A percentile compares a stretch with the other conserved stretches of the same genome.
Conservation (phyloP, 1,140 invertebrate species). For the Tetragonula clypearis region DNA sequence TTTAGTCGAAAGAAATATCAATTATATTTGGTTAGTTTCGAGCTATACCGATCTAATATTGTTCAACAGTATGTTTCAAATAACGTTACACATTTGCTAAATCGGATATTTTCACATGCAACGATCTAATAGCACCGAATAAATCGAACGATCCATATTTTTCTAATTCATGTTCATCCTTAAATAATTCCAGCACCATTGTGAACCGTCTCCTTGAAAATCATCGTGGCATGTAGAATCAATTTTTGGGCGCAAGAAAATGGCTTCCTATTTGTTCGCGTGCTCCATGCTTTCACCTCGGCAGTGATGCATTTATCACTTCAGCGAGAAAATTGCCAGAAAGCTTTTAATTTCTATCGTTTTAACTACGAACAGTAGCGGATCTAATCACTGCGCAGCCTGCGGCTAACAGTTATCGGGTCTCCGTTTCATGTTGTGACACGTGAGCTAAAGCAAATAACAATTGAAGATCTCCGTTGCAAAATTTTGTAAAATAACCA, state of each 20-base stretch:
- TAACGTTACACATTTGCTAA: too few relatives aligned
- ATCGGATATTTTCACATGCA: conserved; percentile 64
- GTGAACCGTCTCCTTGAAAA: conserved; percentile 40
- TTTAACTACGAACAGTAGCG: too few relatives aligned
- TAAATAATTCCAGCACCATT: conserved; percentile 46
- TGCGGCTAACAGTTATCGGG: too few relatives aligned
- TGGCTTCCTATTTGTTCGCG: neutral
- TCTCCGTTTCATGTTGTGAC: too few relatives aligned
- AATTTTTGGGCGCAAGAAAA: conserved; percentile 9
- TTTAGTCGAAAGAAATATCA: too few relatives aligned
- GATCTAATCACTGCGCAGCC: too few relatives aligned
- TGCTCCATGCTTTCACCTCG: neutral
- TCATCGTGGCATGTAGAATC: conserved; percentile 16
- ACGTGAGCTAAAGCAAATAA: too few relatives aligned
- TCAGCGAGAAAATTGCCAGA: neutral
- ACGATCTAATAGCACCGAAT: conserved; percentile 38
- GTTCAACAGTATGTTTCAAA: too few relatives aligned
- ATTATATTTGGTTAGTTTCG: too few relatives aligned
- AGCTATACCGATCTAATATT: too few relatives aligned
- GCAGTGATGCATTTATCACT: neutral
- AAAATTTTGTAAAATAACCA: too few relatives aligned
- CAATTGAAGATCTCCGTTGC: too few relatives aligned
- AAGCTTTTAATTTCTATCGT: neutral
- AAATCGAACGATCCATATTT: conserved; percentile 39
- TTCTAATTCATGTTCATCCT: conserved; percentile 61